phyloP scores from a whole-genome alignment of 2,888 invertebrate species.

The Drosophila acutilabella region DNA sequence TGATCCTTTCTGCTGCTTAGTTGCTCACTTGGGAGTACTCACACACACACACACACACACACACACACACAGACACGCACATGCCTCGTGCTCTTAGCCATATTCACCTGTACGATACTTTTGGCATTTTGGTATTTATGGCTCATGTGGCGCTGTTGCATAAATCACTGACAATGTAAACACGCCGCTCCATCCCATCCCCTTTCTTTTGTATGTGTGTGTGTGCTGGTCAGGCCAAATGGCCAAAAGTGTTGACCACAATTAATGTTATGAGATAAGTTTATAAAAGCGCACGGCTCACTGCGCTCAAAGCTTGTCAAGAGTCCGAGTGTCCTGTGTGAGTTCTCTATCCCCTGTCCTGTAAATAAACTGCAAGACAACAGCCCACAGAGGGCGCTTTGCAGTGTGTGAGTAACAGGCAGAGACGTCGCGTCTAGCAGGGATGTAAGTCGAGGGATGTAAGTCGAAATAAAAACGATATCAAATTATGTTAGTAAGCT shows the following conservation, averaged over 20 bases:
- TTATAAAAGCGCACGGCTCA: constrained; percentile 76
- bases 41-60: constrained; percentile 33
- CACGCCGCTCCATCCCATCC: constrained; percentile 42
- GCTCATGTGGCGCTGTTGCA: constrained; percentile 82
- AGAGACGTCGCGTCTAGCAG: not conserved
- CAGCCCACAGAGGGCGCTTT: constrained; percentile 9
- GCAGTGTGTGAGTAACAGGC: not conserved
- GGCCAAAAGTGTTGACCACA: constrained; percentile 83
- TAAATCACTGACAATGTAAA: constrained; percentile 83
- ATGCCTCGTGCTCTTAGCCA: constrained; percentile 27
- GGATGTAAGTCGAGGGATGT: not conserved
- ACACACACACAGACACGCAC: constrained; percentile 12
- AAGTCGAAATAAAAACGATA: not conserved
- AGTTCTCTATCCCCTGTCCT: constrained; percentile 25
- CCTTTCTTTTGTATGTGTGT: constrained; percentile 29
- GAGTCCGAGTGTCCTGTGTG: constrained; percentile 15
- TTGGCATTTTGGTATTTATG: constrained; percentile 83
- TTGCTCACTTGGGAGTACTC: constrained; percentile 79
- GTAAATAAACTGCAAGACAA: constrained; percentile 77
- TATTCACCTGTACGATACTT: constrained; percentile 65
- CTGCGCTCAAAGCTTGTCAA: constrained; percentile 56
- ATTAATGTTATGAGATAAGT: constrained; percentile 85
- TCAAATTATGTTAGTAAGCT: too few relatives aligned
- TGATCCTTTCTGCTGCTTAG: constrained; percentile 78
- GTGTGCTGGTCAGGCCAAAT: constrained; percentile 61